Evolutionary conservation across 2,888 invertebrate genomes (phyloP).

Genomic region (Lordiphosa andalusiaca): DNA sequence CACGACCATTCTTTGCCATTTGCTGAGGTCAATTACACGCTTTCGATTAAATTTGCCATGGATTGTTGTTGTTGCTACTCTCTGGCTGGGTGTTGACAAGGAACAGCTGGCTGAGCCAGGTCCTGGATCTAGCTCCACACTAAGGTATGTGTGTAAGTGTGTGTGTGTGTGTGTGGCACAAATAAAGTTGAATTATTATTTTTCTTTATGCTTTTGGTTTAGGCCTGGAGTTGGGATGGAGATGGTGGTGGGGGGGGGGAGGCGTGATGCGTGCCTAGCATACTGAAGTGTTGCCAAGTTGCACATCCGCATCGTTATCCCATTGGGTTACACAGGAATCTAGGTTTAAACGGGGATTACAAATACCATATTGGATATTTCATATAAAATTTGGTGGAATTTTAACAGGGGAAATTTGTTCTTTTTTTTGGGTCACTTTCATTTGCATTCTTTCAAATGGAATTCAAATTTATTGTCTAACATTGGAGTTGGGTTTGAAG

Average conservation of each 20-base stretch:
- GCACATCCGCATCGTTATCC: slow-evolving; percentile 68
- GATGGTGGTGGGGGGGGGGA: slow-evolving; percentile 9
- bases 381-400: slow-evolving; percentile 20
- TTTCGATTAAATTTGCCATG: slow-evolving; percentile 72
- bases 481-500: not conserved
- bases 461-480: slow-evolving; percentile 8
- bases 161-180: slow-evolving; percentile 59
- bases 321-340: slow-evolving; percentile 25
- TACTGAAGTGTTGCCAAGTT: slow-evolving; percentile 66
- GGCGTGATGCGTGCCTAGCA: slow-evolving; percentile 64
- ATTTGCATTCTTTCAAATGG: slow-evolving; percentile 6
- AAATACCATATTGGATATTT: slow-evolving; percentile 40
- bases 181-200: slow-evolving; percentile 73
- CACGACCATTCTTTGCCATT: slow-evolving; percentile 54
- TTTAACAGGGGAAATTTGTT: slow-evolving; percentile 4
- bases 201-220: slow-evolving; percentile 57
- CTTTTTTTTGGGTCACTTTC: slow-evolving; percentile 1
- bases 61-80: slow-evolving; percentile 25
- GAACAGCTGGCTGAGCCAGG: slow-evolving; percentile 56
- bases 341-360: slow-evolving; percentile 39
- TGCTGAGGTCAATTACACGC: slow-evolving; percentile 73
- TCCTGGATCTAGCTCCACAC: slow-evolving; percentile 26
- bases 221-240: slow-evolving; percentile 16
- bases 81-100: slow-evolving; percentile 61
- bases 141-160: slow-evolving; percentile 1